Evolutionary conservation across 2,888 invertebrate genomes (phyloP), one percentile per base, ranked within the genome.

Genomic region (Nymphalis c-album): DNA sequence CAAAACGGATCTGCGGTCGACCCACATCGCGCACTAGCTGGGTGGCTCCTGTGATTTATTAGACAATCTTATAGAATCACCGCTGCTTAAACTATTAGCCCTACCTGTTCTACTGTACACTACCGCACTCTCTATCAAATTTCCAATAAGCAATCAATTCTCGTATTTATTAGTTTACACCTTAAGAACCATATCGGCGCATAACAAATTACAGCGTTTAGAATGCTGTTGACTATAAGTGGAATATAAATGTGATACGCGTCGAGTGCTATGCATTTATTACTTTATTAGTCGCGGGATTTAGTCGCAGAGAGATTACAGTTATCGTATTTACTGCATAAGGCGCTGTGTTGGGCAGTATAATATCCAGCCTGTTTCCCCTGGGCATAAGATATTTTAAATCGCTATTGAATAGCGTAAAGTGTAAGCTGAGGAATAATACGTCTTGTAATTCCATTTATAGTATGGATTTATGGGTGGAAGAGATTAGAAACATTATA

Each of bases 11-110:
- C 71, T 73, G 75, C 72, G 75, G 74, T 72, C 75, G 75, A 72
- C 77, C 79, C 74, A 76, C 76, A 74, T 75, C 74, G 63, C 70
- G 70, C 78, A 68, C 76, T 55, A 55, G 65, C 74, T 82, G 80
- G 81, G 81, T 83, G 83, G 82, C 77, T 76, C 66, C 69, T 64
- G 73, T 79, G 77, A 81, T 80, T 82, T 79, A 82, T 79, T 76
- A 73, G 71, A 74, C 53, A 51, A 53, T 62, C 69, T 58, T 64
- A 72, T 75, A 73, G 75, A 76, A 77, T 78, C 76, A 60, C 74
- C 64, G 69, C 72, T 64, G 79, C 77, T 81, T 73, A 74, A 73
- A 74, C 79, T 74, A 79, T 79, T 80, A 78, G 72, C 71, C 63
- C 73, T 76, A 75, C 78, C 76, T 67, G 75, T 74, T 75, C 61